These are phyloP conservation scores for Microcebus murinus DNA, from an alignment of 2,113 vertebrate genomes.

Conservation along the genomic window DNA sequence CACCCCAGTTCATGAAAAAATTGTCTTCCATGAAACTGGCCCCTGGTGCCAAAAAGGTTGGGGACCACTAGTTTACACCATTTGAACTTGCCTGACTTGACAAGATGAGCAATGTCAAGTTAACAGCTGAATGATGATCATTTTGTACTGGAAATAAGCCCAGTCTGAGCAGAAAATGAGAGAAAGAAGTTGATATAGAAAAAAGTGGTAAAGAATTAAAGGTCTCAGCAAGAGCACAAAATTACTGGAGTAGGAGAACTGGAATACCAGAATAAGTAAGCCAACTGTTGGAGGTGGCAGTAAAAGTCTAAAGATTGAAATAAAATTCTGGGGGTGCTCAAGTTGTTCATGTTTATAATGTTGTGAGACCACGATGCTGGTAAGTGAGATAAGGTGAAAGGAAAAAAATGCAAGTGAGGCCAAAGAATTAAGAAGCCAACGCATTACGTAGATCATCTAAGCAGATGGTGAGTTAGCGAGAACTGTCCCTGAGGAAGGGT, in stretches of 20 bases:
- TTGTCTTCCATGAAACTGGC: no score
- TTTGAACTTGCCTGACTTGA: no score
- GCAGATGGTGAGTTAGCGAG: background rate
- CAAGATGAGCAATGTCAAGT: no score
- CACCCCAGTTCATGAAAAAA: no score
- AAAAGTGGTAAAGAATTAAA: background rate
- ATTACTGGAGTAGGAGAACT: background rate
- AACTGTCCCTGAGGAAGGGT: background rate
- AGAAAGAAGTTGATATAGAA: background rate
- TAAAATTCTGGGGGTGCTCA: background rate
- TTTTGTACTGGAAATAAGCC: no score
- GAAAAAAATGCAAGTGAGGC: background rate
- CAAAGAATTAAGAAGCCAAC: background rate
- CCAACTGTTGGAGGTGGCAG: background rate
- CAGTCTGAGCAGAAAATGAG: no score
- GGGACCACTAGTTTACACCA: no score
- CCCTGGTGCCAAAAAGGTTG: no score
- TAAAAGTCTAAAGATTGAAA: background rate
- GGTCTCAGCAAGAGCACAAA: background rate
- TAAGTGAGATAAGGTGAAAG: background rate
- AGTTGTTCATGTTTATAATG: background rate
- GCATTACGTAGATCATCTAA: background rate
- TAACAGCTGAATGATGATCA: no score
- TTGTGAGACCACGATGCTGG: background rate
- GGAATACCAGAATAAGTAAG: background rate